Evolutionary conservation across 2,888 invertebrate species (phyloP).

Genomic region (Drosophila flavopinicola): DNA sequence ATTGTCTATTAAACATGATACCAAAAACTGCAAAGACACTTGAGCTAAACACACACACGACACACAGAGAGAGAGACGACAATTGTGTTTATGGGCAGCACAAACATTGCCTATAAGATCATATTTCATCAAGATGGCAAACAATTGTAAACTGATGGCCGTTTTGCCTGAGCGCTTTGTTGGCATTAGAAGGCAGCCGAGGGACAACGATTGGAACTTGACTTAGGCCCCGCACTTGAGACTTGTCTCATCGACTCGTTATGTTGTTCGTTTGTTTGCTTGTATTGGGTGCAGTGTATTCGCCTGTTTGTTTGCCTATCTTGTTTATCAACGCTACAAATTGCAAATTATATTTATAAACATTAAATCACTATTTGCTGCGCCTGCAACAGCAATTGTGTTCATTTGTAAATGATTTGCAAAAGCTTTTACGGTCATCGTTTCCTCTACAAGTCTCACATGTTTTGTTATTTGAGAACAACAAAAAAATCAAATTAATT

Average conservation of each 20-base stretch:
- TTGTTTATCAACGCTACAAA: constrained; percentile 43
- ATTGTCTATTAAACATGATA: constrained; percentile 67
- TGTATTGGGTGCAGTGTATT: constrained; percentile 8
- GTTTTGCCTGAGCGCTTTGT: constrained; percentile 66
- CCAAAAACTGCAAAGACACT: constrained; percentile 41
- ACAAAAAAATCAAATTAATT: constrained; percentile 36
- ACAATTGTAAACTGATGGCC: constrained; percentile 69
- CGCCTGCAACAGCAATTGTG: constrained; percentile 21
- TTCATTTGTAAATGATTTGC: constrained; percentile 55
- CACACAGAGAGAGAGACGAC: neutral
- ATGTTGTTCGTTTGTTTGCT: constrained; percentile 4
- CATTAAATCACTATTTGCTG: constrained; percentile 56
- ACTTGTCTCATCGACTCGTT: constrained; percentile 23
- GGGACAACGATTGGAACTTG: constrained; percentile 23
- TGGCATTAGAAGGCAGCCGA: constrained; percentile 59
- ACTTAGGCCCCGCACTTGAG: constrained; percentile 30
- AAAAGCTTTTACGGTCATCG: constrained; percentile 38
- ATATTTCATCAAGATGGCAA: constrained; percentile 64
- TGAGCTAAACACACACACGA: constrained; percentile 15
- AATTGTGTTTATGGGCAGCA: constrained; percentile 17
- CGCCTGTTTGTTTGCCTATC: constrained; percentile 6
- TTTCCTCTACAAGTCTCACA: neutral
- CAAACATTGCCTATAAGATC: constrained; percentile 68
- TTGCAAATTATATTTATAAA: constrained; percentile 65
- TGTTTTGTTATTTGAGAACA: constrained; percentile 16